Evolutionary conservation across 1,140 invertebrate species (phyloP).

Genomic region (Kradibia gibbosae): DNA sequence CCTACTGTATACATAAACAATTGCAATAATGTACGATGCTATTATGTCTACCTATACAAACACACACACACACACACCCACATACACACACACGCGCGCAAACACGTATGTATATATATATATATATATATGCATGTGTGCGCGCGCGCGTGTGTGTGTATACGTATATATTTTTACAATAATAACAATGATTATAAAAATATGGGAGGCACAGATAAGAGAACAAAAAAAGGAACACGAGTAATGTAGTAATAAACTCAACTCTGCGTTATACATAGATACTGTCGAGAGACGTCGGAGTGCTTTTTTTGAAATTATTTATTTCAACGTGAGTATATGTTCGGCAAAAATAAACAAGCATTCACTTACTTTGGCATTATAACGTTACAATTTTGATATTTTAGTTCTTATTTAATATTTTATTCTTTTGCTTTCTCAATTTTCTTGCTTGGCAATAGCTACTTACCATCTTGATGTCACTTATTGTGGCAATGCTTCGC

Average conservation of each 20-base stretch:
- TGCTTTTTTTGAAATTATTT: conserved; percentile 33
- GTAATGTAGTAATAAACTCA: conserved; percentile 39
- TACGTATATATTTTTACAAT: not conserved
- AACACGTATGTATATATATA: not conserved
- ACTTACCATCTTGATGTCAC: conserved; percentile 99
- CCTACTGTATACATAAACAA: conserved; percentile 42
- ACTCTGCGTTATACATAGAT: conserved; percentile 18
- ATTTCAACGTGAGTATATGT: not conserved
- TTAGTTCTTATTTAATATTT: conserved; percentile 18
- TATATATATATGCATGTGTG: not conserved
- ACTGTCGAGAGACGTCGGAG: conserved; percentile 39
- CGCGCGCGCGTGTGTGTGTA: not conserved
- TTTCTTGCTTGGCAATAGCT: conserved; percentile 54
- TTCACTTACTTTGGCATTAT: conserved; percentile 36
- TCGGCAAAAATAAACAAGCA: conserved; percentile 34
- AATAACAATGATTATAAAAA: conserved; percentile 33
- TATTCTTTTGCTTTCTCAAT: conserved; percentile 41
- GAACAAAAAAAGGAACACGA: conserved; percentile 41
- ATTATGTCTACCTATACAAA: conserved; percentile 16
- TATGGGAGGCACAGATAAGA: conserved; percentile 37
- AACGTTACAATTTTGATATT: conserved; percentile 29
- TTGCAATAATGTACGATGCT: conserved; percentile 42
- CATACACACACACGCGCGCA: not conserved
- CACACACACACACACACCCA: not conserved
- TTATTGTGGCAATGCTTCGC: conserved; percentile 96